Evolutionary conservation across 2,797 vertebrate species (phyloP), one percentile per base, ranked within the genome.

Genomic region (Threskiornis aethiopicus): DNA sequence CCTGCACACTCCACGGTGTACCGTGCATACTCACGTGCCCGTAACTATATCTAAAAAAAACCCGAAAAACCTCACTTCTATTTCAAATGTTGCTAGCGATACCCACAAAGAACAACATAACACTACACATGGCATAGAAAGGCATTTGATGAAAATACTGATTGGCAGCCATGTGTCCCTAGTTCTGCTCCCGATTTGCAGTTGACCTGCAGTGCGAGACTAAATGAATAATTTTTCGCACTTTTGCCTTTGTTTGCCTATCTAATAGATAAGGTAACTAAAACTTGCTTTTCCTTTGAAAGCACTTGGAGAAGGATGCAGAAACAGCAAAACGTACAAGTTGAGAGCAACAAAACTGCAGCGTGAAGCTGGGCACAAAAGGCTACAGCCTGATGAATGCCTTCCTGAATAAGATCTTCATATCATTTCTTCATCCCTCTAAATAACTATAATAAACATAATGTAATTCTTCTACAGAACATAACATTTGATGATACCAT

Each of bases 401-500:
- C 54, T 90, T 94, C 44, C 29, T 35, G 49, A 84, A 65, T 37
- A 85, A 75, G 19, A 90, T 46, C 52, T 71, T 92, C 41, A 13
- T 87, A 81, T 42, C 0, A 67, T 89, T 90, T 87, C 84, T 87
- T 85, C 81, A 75, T 67, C 49, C 5, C 5, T 55, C 71, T 67
- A 90, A 78, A 83, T 85, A 96, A 87, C n/a, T 69, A 16, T 58
- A 83, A 95, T 71, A 90, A 95, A 92, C 73, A 54, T 26, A 87
- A 86, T 35, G 10, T 28, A 78, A 90, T 83, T 89, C n/a, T 89
- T 90, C 71, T 75, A 44, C 22, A 87, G 86, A 75, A 77, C 75
- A 93, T 94, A 89, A 58, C 35, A 87, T 77, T 41, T 80, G 71
- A 96, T 87, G 19, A 42, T 64, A 65, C 15, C 35, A 65, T 92